Percentiles rank a stretch among this genome's conserved stretches.
These are phyloP conservation scores for Hypanus sabinus DNA, from an alignment of 2,113 vertebrate species.

Conservation along the genomic window DNA sequence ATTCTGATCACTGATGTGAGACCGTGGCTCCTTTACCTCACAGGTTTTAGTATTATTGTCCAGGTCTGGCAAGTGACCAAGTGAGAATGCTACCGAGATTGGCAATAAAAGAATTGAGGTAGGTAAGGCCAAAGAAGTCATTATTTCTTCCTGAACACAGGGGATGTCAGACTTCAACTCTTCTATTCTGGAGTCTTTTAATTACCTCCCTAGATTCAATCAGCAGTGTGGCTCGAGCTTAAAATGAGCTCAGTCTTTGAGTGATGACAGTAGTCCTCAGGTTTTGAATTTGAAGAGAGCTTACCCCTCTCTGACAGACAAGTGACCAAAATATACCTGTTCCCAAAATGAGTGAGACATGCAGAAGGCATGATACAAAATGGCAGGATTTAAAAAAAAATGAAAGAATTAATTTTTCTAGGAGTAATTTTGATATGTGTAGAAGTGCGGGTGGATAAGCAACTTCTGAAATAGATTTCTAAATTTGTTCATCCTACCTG, in stretches of 20 bases:
- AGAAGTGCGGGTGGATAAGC: too few relatives aligned
- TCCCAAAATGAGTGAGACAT: background rate
- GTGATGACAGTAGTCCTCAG: background rate
- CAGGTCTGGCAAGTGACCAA: background rate
- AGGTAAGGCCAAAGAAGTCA: background rate
- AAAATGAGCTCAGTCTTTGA: background rate
- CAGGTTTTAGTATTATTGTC: background rate
- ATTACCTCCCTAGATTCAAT: background rate
- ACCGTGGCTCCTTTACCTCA: too few relatives aligned
- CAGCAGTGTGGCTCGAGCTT: background rate
- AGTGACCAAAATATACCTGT: background rate
- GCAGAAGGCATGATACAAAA: background rate
- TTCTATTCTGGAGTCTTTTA: background rate
- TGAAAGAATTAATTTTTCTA: too few relatives aligned
- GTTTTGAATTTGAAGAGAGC: background rate
- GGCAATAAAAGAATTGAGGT: background rate
- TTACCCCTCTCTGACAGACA: background rate
- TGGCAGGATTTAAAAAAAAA: background rate
- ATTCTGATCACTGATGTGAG: too few relatives aligned
- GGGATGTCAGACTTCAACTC: background rate
- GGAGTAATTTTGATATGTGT: too few relatives aligned
- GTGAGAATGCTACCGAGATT: background rate
- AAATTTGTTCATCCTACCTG: too few relatives aligned
- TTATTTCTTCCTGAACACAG: background rate
- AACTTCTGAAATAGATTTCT: too few relatives aligned